A percentile compares a stretch with the other conserved stretches of the same genome.
These are phyloP conservation scores for Adela reaumurella DNA, from an alignment of 2,888 invertebrate genomes.

Conservation along the genomic window DNA sequence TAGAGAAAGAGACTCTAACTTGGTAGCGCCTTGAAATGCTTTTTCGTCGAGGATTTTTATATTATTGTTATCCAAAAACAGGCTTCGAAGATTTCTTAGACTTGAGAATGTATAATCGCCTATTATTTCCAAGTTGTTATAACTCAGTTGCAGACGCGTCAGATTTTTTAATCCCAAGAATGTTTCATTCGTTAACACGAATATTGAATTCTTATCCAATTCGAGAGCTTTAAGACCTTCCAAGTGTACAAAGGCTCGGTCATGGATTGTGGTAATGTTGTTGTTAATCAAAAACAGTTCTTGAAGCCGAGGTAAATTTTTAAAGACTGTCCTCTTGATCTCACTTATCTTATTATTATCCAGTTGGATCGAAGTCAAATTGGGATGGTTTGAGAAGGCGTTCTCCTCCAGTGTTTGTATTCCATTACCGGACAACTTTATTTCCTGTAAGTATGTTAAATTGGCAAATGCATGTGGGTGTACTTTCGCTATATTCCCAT, in stretches of 20 bases:
- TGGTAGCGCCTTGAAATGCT: slow-evolving; percentile 34
- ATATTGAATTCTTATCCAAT: slow-evolving; percentile 69
- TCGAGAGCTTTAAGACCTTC: slow-evolving; percentile 70
- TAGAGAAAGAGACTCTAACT: slow-evolving; percentile 27
- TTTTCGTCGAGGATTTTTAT: slow-evolving; percentile 44
- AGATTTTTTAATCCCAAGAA: slow-evolving; percentile 70
- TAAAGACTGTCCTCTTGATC: slow-evolving; percentile 69
- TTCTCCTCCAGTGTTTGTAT: slow-evolving; percentile 60
- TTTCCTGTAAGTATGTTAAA: slow-evolving; percentile 59
- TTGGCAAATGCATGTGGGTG: slow-evolving; percentile 70
- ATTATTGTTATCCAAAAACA: slow-evolving; percentile 39
- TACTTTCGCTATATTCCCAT: slow-evolving; percentile 64
- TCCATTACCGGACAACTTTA: slow-evolving; percentile 64
- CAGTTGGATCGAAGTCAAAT: slow-evolving; percentile 61
- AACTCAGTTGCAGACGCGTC: slow-evolving; percentile 65
- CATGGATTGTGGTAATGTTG: slow-evolving; percentile 78
- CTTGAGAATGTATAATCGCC: slow-evolving; percentile 69
- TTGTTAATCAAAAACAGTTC: slow-evolving; percentile 80
- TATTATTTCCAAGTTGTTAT: slow-evolving; percentile 70
- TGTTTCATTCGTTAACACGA: slow-evolving; percentile 69
- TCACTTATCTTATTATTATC: slow-evolving; percentile 70
- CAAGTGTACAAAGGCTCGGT: slow-evolving; percentile 74
- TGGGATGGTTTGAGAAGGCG: slow-evolving; percentile 66
- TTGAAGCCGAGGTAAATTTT: slow-evolving; percentile 64
- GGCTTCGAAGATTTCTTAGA: slow-evolving; percentile 23